Conservation (phyloP, 64 coral and sea anemone genomes). For the Hydrozoanthus tunicans region DNA sequence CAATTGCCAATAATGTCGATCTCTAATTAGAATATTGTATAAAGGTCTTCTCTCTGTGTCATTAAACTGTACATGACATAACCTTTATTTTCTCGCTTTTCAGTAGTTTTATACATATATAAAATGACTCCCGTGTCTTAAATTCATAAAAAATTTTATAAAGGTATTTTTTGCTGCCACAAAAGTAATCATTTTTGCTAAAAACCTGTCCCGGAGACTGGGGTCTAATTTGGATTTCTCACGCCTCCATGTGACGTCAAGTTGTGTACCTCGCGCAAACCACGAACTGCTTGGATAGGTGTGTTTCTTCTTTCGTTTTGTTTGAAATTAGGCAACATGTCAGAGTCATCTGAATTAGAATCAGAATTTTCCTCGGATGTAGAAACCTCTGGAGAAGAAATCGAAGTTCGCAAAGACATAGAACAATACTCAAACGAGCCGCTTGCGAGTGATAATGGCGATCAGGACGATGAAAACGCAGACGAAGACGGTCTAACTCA, state of each 20-base stretch:
- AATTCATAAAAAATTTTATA: no score
- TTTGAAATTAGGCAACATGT: neutral
- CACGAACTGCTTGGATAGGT: no score
- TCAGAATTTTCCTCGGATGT: neutral
- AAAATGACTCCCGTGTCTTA: no score
- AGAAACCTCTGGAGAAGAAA: neutral
- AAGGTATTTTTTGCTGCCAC: no score
- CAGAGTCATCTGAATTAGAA: neutral
- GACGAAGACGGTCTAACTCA: conserved; percentile 6
- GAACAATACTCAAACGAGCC: neutral
- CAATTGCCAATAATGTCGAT: conserved; percentile 1
- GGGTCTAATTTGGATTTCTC: no score
- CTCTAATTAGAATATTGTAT: conserved; percentile 16
- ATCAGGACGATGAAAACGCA: neutral
- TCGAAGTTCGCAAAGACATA: neutral
- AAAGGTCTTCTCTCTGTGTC: conserved; percentile 25
- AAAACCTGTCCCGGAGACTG: no score
- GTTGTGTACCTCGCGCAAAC: no score
- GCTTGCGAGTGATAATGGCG: neutral
- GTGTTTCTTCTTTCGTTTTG: no score
- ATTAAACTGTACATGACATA: neutral
- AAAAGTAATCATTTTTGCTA: no score
- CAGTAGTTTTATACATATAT: no score
- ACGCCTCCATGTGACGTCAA: no score
- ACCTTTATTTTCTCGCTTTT: no score